Evolutionary conservation across 2,888 invertebrate genomes (phyloP).

Genomic region (Dysmachus trigonus): DNA sequence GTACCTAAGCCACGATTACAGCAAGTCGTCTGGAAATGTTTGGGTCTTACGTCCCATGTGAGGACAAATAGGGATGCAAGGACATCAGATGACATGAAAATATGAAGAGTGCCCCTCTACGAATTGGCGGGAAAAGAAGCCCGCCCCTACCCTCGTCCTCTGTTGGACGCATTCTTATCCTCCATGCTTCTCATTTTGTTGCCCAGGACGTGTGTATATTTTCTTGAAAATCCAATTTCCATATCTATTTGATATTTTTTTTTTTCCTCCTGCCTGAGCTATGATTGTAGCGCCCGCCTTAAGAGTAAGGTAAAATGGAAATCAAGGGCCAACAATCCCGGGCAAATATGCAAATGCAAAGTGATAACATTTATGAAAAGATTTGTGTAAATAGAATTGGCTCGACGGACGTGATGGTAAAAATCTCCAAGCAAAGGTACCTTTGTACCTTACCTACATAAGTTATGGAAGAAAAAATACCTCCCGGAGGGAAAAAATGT

Average conservation of each 20-base stretch:
- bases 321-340: slow-evolving; percentile 15
- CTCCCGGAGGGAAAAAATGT: neutral
- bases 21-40: neutral
- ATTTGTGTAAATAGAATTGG: slow-evolving; percentile 28
- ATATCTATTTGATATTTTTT: slow-evolving; percentile 14
- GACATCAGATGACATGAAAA: neutral
- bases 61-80: neutral
- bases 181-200: neutral
- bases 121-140: slow-evolving; percentile 12
- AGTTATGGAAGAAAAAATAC: neutral
- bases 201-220: neutral
- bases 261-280: neutral
- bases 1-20: neutral
- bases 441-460: no score
- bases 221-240: slow-evolving; percentile 14
- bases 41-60: neutral
- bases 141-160: neutral
- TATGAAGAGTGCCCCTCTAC: neutral
- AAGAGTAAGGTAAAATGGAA: neutral
- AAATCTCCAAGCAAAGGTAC: neutral
- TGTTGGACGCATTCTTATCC: neutral
- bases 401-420: neutral
- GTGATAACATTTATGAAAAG: slow-evolving; percentile 28
- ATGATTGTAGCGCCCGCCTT: neutral
- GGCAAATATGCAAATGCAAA: slow-evolving; percentile 8